These are phyloP conservation scores for Ambastaia sidthimunki DNA, from an alignment of 2,797 vertebrate genomes.

Conservation along the genomic window DNA sequence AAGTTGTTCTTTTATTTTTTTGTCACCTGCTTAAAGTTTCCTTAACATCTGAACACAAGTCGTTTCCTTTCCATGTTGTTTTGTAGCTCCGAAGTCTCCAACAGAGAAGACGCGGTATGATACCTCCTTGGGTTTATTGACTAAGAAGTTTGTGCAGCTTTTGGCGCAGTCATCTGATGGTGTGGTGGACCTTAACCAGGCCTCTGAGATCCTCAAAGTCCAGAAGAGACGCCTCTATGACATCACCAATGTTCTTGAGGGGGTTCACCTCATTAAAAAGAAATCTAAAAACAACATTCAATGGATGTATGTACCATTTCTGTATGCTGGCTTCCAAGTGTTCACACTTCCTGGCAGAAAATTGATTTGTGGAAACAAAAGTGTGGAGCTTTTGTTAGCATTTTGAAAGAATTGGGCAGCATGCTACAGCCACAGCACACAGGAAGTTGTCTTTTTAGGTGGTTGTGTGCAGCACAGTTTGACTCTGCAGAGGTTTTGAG, in stretches of 20 bases:
- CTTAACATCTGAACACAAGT: neutral
- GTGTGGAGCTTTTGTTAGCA: neutral
- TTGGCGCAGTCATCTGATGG: conserved; percentile 93
- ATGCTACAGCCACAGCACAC: neutral
- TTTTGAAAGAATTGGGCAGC: neutral
- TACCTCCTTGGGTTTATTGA: conserved; percentile 93
- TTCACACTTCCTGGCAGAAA: neutral
- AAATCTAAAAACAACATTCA: conserved; percentile 99
- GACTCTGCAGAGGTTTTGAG: neutral
- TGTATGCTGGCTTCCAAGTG: neutral
- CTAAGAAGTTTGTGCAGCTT: conserved; percentile 96
- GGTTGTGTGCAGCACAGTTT: neutral
- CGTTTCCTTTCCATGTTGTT: neutral
- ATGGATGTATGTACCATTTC: conserved; percentile 90
- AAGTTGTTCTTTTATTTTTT: neutral
- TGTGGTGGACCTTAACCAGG: conserved; percentile 94
- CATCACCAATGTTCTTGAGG: conserved; percentile 97
- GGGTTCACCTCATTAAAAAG: conserved; percentile 98
- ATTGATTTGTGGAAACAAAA: neutral
- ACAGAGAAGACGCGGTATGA: conserved; percentile 95
- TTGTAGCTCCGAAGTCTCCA: conserved; percentile 90
- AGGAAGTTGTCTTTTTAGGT: conserved; percentile 6
- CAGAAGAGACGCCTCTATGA: conserved; percentile 97
- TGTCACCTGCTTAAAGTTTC: neutral
- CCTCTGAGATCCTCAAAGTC: conserved; percentile 91